Evolutionary conservation across 2,113 vertebrate species (phyloP), one percentile per base, ranked within the genome.

Genomic region (Chaetura pelagica): DNA sequence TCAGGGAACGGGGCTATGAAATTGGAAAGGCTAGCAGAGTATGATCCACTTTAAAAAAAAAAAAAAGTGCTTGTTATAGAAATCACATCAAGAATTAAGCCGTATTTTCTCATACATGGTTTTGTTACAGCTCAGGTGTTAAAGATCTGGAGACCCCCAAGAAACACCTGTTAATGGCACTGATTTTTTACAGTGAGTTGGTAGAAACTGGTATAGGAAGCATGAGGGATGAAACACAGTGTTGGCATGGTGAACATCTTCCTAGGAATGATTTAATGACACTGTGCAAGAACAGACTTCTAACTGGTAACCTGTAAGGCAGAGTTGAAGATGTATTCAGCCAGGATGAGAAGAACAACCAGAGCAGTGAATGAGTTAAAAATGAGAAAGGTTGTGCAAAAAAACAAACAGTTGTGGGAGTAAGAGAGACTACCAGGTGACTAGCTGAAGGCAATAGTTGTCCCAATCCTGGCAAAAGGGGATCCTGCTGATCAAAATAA

Each of bases 361-460:
- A 61, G 55, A n/a, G 67, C 52, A 34, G 54, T 1, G 26, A 61
- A 61, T 29, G 29, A 26, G 61, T 67, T 84, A 78, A 82, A 89
- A 84, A 72, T 0, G 6, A 85, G 48, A n/a, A 48, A 67, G 62
- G 66, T 9, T 82, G 90, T 0, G 0, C 73, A 72, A 21, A 48
- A 89, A 79, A 4, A 35, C 79, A 71, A 71, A 67, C 42, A 54
- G 35, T 0, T 42, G 54, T 49, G 62, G 78, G 87, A 87, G 69
- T 4, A 81, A 87, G 49, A 42, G 52, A 80, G 58, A 22, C 58
- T 66, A 5, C 4, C 88, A 76, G 94, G 87, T 95, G 94, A 92
- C 87, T 88, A 12, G 94, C 95, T 94, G 82, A 92, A 93, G 90
- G 87, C 88, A 73, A 80, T 16, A 57, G 30, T 22, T 30, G 62